These are phyloP conservation scores for Exephanes ischioxanthus DNA, from an alignment of 2,888 invertebrate genomes.

Conservation along the genomic window DNA sequence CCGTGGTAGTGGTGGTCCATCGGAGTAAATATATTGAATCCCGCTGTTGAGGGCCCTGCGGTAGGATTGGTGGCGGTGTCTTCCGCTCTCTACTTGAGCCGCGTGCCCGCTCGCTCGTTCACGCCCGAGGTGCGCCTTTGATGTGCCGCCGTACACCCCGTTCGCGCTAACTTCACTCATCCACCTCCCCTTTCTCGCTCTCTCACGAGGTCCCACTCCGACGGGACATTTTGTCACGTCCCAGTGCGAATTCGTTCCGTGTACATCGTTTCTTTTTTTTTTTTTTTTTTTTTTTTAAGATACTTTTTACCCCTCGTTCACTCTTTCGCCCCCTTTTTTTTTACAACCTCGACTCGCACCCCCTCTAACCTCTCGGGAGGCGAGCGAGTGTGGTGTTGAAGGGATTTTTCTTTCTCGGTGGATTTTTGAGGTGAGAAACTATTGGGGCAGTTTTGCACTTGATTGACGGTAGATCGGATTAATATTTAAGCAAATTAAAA, in stretches of 20 bases:
- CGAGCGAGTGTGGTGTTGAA: neutral
- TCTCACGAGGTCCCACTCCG: slow-evolving; percentile 10
- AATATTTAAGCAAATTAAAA: neutral
- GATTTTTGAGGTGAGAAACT: neutral
- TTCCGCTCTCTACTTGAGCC: slow-evolving; percentile 83
- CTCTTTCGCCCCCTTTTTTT: slow-evolving; percentile 30
- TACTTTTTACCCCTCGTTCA: slow-evolving; percentile 29
- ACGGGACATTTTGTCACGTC: slow-evolving; percentile 64
- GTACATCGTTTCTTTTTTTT: slow-evolving; percentile 54
- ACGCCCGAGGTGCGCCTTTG: slow-evolving; percentile 84
- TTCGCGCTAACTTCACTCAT: slow-evolving; percentile 80
- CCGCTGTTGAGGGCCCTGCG: slow-evolving; percentile 65
- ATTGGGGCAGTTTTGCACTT: neutral
- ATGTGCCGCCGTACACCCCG: slow-evolving; percentile 82
- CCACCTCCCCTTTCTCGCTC: slow-evolving; percentile 11
- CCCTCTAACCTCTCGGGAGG: neutral
- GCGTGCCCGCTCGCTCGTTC: slow-evolving; percentile 83
- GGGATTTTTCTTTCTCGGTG: neutral
- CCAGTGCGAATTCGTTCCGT: slow-evolving; percentile 60
- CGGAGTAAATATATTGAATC: slow-evolving; percentile 81
- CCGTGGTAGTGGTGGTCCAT: slow-evolving; percentile 77
- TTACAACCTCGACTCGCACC: neutral
- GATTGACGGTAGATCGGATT: neutral
- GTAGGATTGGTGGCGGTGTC: slow-evolving; percentile 82
- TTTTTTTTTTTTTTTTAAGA: slow-evolving; percentile 12